These are phyloP conservation scores for Phasia obesa DNA, from an alignment of 2,888 invertebrate species.

Conservation along the genomic window DNA sequence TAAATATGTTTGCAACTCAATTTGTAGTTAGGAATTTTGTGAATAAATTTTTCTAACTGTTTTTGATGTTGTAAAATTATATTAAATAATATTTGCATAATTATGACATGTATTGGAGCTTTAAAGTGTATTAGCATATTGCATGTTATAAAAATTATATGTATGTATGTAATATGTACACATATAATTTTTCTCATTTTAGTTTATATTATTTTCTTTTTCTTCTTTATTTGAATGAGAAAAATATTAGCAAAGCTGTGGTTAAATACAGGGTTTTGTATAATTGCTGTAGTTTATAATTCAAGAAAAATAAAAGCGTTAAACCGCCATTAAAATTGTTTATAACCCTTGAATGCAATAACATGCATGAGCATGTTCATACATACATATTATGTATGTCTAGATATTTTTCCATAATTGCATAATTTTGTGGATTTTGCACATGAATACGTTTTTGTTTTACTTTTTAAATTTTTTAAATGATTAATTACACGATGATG, in stretches of 20 bases:
- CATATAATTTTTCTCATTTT: too few relatives aligned
- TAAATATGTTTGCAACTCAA: too few relatives aligned
- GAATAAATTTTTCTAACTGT: background rate
- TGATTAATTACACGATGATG: slow-evolving; percentile 48
- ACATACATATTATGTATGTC: too few relatives aligned
- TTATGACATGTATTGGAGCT: slow-evolving; percentile 57
- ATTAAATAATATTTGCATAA: slow-evolving; percentile 36
- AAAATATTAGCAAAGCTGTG: slow-evolving; percentile 23
- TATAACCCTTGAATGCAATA: slow-evolving; percentile 63
- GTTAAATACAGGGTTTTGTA: slow-evolving; percentile 35
- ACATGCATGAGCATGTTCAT: slow-evolving; percentile 59
- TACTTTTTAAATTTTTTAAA: slow-evolving; percentile 44
- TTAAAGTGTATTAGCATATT: slow-evolving; percentile 39
- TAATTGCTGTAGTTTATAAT: slow-evolving; percentile 22
- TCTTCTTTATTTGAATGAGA: background rate
- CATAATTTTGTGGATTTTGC: slow-evolving; percentile 51
- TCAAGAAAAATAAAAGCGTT: slow-evolving; percentile 52
- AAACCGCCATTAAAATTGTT: slow-evolving; percentile 58
- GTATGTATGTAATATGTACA: too few relatives aligned
- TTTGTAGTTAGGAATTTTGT: background rate
- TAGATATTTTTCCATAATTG: slow-evolving; percentile 62
- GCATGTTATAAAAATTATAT: slow-evolving; percentile 58
- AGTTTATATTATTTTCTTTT: background rate
- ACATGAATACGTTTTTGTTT: slow-evolving; percentile 21
- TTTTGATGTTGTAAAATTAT: slow-evolving; percentile 16